Evolutionary conservation across 2,797 vertebrate species (phyloP).

Genomic region (Sarcoramphus papa): DNA sequence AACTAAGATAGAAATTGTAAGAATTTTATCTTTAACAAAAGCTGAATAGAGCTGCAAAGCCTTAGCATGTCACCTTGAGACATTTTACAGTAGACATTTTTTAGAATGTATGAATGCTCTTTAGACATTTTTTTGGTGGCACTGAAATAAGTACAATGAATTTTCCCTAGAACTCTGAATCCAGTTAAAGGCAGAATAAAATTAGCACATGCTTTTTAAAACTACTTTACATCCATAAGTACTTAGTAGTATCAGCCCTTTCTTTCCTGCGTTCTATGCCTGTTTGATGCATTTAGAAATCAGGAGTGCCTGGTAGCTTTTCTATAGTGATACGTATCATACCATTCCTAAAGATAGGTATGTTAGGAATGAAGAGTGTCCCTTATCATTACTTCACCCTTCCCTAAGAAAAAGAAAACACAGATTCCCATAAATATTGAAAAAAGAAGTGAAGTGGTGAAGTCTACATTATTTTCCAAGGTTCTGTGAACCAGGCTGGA

Average conservation of each 20-base stretch:
- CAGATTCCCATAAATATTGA: not conserved
- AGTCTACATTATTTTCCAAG: not conserved
- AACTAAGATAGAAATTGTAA: not conserved
- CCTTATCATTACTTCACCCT: not conserved
- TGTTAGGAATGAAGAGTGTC: not conserved
- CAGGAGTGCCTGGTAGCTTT: not conserved
- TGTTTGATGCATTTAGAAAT: not conserved
- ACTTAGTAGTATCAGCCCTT: not conserved
- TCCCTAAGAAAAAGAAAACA: not conserved
- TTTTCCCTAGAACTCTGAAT: not conserved
- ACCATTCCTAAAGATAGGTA: not conserved
- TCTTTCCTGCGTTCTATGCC: not conserved
- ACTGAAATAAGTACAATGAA: not conserved
- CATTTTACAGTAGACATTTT: not conserved
- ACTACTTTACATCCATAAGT: not conserved
- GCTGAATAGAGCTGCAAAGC: not conserved
- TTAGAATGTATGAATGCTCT: not conserved
- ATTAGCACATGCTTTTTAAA: not conserved
- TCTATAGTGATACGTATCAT: not conserved
- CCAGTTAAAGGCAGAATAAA: not conserved
- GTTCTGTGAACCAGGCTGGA: not conserved
- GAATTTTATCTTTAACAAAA: not conserved
- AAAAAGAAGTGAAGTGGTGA: not conserved
- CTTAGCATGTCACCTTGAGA: not conserved
- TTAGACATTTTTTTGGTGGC: not conserved